Evolutionary conservation across 2,888 invertebrate species (phyloP).

Genomic region (Calliphora vomitoria): DNA sequence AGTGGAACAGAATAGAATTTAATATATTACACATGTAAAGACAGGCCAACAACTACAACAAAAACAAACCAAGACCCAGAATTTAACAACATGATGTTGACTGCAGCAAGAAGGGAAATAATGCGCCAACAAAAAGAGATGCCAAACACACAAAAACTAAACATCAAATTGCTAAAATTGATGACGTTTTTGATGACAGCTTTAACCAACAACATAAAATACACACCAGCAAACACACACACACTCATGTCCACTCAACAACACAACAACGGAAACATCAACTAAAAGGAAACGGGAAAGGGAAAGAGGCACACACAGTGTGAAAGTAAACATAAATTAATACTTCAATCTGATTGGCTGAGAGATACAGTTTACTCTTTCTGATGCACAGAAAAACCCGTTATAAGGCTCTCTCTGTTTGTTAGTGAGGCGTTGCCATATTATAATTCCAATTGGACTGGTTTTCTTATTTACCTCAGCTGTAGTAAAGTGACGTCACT

Average conservation of each 20-base stretch:
- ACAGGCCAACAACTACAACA: slow-evolving; percentile 34
- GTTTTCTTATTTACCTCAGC: slow-evolving; percentile 3
- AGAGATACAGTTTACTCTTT: slow-evolving; percentile 21
- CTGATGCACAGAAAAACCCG: neutral
- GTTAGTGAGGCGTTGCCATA: slow-evolving; percentile 41
- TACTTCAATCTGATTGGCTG: slow-evolving; percentile 56
- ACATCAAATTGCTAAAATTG: slow-evolving; percentile 82
- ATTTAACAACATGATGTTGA: slow-evolving; percentile 20
- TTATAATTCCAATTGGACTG: slow-evolving; percentile 55
- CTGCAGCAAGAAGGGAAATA: neutral
- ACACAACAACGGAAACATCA: slow-evolving; percentile 15
- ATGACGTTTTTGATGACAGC: slow-evolving; percentile 83
- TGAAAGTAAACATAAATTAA: neutral
- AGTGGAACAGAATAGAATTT: slow-evolving; percentile 78
- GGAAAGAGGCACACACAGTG: neutral
- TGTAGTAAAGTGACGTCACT: slow-evolving; percentile 79
- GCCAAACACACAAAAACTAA: slow-evolving; percentile 33
- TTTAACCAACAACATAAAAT: slow-evolving; percentile 67
- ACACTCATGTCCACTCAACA: neutral
- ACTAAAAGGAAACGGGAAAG: slow-evolving; percentile 22
- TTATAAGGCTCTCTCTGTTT: slow-evolving; percentile 11
- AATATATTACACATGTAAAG: slow-evolving; percentile 63
- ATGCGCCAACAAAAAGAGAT: slow-evolving; percentile 32
- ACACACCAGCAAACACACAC: neutral
- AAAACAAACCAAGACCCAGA: slow-evolving; percentile 25